These are phyloP conservation scores for Malurus cyaneus DNA, from an alignment of 2,113 vertebrate species.

Conservation along the genomic window DNA sequence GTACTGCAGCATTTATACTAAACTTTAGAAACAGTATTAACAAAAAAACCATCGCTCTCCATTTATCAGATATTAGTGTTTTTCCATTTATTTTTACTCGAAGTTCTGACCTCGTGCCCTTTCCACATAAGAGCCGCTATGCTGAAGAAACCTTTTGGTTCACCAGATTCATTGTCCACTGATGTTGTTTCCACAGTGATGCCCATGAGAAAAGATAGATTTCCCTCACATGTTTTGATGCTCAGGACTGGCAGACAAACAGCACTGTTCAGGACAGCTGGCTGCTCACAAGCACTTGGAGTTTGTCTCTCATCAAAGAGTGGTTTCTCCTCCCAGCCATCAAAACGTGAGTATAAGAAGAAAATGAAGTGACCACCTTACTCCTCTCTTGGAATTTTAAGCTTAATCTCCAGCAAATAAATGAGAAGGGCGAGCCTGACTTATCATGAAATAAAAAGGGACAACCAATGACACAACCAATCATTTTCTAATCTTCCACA, in stretches of 20 bases:
- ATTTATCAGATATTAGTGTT: background rate
- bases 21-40: background rate
- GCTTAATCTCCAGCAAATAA: background rate
- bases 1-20: background rate
- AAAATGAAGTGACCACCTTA: background rate
- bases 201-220: background rate
- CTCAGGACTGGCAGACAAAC: background rate
- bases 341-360: background rate
- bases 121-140: background rate
- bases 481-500: background rate
- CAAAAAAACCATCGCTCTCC: rapidly evolving
- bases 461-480: rapidly evolving
- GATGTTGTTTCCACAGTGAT: rapidly evolving
- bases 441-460: background rate
- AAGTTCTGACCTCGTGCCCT: background rate
- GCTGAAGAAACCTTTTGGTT: background rate
- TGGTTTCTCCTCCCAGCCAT: background rate
- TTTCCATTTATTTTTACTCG: background rate
- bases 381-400: background rate
- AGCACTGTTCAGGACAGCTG: background rate
- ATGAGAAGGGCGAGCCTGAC: background rate
- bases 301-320: background rate
- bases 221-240: background rate
- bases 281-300: background rate
- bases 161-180: background rate